Evolutionary conservation across 2,888 invertebrate species (phyloP).

Genomic region (Dyspetes luteomarginatus): DNA sequence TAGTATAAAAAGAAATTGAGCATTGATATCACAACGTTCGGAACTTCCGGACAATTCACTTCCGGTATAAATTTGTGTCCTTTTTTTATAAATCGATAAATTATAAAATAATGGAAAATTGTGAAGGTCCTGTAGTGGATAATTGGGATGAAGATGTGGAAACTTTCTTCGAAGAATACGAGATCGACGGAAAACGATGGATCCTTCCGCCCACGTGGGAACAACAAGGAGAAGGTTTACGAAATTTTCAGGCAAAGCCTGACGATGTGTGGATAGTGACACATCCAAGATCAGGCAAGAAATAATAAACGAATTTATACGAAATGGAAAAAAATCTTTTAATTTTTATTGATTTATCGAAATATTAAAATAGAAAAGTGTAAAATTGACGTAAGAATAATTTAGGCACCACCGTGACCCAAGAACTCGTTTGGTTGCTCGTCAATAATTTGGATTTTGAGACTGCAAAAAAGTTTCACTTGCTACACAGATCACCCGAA

Average conservation of each 20-base stretch:
- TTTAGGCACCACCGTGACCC: constrained; percentile 84
- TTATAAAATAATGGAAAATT: constrained; percentile 41
- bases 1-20: neutral
- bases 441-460: constrained; percentile 89
- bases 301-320: too few species aligned
- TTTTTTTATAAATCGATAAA: neutral
- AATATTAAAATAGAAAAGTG: neutral
- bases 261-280: constrained; percentile 90
- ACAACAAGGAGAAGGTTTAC: constrained; percentile 86
- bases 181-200: constrained; percentile 88
- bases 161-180: constrained; percentile 63
- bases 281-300: constrained; percentile 89
- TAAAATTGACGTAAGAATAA: constrained; percentile 15
- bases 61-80: neutral
- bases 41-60: neutral
- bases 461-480: constrained; percentile 85
- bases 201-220: constrained; percentile 88
- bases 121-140: constrained; percentile 27
- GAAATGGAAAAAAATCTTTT: too few species aligned
- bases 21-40: neutral
- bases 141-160: neutral
- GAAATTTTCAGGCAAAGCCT: constrained; percentile 87
- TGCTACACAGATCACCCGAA: constrained; percentile 85
- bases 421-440: constrained; percentile 91
- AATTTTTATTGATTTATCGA: too few species aligned